These are phyloP conservation scores for Herpetotheres cachinnans DNA, from an alignment of 2,113 vertebrate species.

Conservation along the genomic window DNA sequence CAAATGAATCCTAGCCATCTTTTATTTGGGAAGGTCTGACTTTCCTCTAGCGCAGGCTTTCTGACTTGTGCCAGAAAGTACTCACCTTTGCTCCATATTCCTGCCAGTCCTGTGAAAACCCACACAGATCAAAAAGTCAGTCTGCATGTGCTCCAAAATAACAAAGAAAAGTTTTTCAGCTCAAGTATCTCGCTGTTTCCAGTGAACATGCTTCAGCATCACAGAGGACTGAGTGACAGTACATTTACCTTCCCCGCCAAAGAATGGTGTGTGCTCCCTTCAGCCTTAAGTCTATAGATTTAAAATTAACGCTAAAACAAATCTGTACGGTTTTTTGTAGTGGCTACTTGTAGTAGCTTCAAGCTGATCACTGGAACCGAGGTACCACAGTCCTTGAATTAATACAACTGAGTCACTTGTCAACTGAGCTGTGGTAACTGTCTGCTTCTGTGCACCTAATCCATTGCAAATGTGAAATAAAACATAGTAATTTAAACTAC, in stretches of 20 bases:
- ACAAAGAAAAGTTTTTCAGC: background rate
- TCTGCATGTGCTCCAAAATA: background rate
- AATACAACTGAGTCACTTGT: background rate
- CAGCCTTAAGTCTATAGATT: background rate
- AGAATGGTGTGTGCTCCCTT: background rate
- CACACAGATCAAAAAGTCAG: background rate
- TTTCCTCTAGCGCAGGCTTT: background rate
- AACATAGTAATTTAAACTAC: background rate
- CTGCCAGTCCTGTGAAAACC: background rate
- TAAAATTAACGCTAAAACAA: background rate
- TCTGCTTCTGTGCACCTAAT: background rate
- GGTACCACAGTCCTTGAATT: background rate
- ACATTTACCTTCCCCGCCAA: background rate
- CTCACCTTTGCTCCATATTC: background rate
- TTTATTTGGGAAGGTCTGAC: background rate
- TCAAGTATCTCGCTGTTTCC: background rate
- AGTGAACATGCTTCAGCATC: background rate
- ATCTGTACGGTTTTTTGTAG: background rate
- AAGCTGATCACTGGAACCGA: background rate
- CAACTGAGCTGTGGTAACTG: background rate
- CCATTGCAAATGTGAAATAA: background rate
- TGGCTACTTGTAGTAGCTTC: background rate
- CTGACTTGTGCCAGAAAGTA: background rate
- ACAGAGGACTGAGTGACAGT: background rate
- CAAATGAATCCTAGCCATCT: background rate